Percentiles rank a stretch among this genome's conserved stretches.
phyloP scores from a whole-genome alignment of 2,797 vertebrate species.

The Anableps anableps region DNA sequence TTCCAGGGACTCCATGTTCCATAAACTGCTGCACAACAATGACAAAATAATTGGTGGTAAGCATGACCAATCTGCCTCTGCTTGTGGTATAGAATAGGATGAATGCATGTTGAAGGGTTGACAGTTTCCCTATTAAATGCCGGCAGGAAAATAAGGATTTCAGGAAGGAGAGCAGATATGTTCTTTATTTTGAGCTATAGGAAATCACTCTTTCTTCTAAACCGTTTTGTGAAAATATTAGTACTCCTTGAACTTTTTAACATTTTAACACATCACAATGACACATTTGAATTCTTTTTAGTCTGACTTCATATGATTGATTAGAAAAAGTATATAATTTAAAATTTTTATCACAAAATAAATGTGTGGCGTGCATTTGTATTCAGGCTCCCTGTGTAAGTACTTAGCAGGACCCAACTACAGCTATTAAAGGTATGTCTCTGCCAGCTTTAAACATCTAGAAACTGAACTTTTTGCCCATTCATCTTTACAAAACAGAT shows the following conservation, averaged over 20 bases:
- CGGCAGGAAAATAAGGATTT: not conserved
- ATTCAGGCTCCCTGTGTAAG: no score
- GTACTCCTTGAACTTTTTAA: not conserved
- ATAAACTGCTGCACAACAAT: constrained; percentile 49
- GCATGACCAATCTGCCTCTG: constrained; percentile 35
- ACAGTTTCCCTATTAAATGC: constrained; percentile 1
- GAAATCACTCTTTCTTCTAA: not conserved
- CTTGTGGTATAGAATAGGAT: constrained; percentile 25
- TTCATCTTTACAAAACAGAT: not conserved
- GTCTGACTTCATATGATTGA: not conserved
- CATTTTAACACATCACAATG: not conserved
- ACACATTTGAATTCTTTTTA: not conserved
- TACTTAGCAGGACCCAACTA: not conserved
- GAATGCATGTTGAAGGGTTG: not conserved
- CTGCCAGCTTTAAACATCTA: not conserved
- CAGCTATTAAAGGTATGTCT: not conserved
- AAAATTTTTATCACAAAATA: not conserved
- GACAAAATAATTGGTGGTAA: constrained; percentile 29
- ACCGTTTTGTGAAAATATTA: not conserved
- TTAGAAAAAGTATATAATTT: not conserved
- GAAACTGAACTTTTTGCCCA: not conserved
- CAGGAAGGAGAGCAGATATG: not conserved
- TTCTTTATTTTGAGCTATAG: not conserved
- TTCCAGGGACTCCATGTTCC: constrained; percentile 45
- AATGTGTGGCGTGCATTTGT: not conserved